Evolutionary conservation across 1,140 invertebrate genomes (phyloP), one percentile per base, ranked within the genome.

Genomic region (Euura lappo): DNA sequence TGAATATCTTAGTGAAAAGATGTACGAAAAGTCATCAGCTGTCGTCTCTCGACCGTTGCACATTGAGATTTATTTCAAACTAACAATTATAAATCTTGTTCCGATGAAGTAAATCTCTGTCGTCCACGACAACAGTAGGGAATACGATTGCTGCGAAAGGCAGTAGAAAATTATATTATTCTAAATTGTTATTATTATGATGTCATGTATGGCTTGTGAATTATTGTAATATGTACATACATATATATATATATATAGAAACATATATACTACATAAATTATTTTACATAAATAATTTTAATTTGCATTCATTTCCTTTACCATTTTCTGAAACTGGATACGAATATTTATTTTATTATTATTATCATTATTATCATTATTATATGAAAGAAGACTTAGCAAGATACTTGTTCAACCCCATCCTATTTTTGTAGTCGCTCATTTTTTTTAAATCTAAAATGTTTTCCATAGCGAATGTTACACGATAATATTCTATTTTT

Each of bases 171-270:
- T 60, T 60, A 60, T 60, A 6, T 8, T 60, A 60, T 60, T 60
- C 51, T 60, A 60, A 60, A 60, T 60, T 60, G 51, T 60, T 60
- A 60, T 6, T 60, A 60, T n/a, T 11, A 28, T 28, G 3, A 60
- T 60, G 10, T 60, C 51, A 60, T 60, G 51, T 60, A 60, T 60
- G 8, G 51, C 51, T n/a, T 60, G 51, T 60, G 10, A 60, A 60
- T 60, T 60, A 60, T 60, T 60, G 51, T 60, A 60, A 60, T 60
- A 60, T 60, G 51, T 60, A 60, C 51, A 60, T 60, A 60, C 13
- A 60, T n/a, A 60, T 60, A 60, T n/a, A 60, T 5, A 60, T 60
- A 60, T 60, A 60, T 60, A 11, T 60, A 60, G 10, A 11, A 11
- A 60, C 13, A 60, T 60, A 60, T 60, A 60, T n/a, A n/a, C 51